phyloP scores from a whole-genome alignment of 64 coral and sea anemone genomes.

The Stylophora pistillata region DNA sequence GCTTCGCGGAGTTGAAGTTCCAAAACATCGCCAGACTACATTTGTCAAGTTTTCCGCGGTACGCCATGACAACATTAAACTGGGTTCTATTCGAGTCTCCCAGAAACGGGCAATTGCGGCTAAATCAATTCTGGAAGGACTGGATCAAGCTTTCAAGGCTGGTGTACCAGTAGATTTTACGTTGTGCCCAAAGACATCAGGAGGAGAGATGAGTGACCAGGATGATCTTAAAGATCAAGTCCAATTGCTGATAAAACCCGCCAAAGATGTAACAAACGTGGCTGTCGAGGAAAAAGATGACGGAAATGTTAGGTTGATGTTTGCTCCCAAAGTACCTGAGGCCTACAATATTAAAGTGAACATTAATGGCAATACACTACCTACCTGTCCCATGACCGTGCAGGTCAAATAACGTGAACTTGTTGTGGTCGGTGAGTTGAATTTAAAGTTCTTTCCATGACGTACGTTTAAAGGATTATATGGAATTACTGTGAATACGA shows the following conservation, averaged over 20 bases:
- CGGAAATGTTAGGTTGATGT: neutral
- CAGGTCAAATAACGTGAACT: neutral
- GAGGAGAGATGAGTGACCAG: neutral
- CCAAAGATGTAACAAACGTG: neutral
- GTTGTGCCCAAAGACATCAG: neutral
- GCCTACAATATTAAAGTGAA: slow-evolving; percentile 5
- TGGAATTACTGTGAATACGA: slow-evolving; percentile 21
- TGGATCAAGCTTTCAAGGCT: neutral
- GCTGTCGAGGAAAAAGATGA: neutral
- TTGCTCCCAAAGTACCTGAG: slow-evolving; percentile 13
- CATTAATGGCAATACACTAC: slow-evolving; percentile 18
- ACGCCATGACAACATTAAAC: neutral
- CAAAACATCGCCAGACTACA: neutral
- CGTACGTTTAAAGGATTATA: neutral
- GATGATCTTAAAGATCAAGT: neutral
- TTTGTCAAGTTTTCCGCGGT: neutral
- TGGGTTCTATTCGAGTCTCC: neutral
- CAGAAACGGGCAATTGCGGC: neutral
- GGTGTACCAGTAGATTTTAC: neutral
- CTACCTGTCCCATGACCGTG: slow-evolving; percentile 12
- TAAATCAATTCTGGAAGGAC: neutral
- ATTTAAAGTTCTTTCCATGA: neutral
- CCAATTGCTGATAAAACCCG: slow-evolving; percentile 3
- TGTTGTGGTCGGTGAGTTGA: neutral
- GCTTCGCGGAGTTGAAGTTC: neutral